These are phyloP conservation scores for Ophioninae sp. DNA, from an alignment of 2,888 invertebrate species.

Conservation along the genomic window DNA sequence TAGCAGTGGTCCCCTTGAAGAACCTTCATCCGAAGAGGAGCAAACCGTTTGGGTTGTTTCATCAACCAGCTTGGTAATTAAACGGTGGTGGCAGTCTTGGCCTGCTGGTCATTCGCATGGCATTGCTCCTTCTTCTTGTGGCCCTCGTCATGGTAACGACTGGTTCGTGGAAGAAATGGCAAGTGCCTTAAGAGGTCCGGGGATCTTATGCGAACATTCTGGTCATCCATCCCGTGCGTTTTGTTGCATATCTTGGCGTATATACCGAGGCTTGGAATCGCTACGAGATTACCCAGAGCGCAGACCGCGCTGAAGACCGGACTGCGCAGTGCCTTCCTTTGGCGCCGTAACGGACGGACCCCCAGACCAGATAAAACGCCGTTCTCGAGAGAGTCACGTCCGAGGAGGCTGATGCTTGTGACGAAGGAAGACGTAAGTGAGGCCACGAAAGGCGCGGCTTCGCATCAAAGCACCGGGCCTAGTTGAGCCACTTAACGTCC, in stretches of 20 bases:
- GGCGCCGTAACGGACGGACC: conserved; percentile 52
- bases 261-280: conserved; percentile 53
- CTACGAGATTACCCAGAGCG: conserved; percentile 37
- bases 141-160: conserved; percentile 74
- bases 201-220: conserved; percentile 58
- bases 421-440: conserved; percentile 47
- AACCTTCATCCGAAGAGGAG: not conserved
- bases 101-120: conserved; percentile 64
- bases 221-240: conserved; percentile 67
- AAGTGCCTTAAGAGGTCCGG: conserved; percentile 65
- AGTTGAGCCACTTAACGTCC: conserved; percentile 81
- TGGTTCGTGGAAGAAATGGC: conserved; percentile 77
- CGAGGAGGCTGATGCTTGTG: conserved; percentile 52
- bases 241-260: conserved; percentile 51
- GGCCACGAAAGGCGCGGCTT: conserved; percentile 67
- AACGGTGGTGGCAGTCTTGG: conserved; percentile 59
- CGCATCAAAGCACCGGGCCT: conserved; percentile 78
- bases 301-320: conserved; percentile 57
- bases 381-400: conserved; percentile 52
- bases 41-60: conserved; percentile 17
- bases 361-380: conserved; percentile 63
- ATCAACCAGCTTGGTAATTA: conserved; percentile 74
- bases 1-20: not conserved
- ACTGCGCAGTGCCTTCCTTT: conserved; percentile 52
- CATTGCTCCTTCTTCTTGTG: conserved; percentile 67